Evolutionary conservation across 2,797 vertebrate genomes (phyloP).

Genomic region (Manis crassicaudata): DNA sequence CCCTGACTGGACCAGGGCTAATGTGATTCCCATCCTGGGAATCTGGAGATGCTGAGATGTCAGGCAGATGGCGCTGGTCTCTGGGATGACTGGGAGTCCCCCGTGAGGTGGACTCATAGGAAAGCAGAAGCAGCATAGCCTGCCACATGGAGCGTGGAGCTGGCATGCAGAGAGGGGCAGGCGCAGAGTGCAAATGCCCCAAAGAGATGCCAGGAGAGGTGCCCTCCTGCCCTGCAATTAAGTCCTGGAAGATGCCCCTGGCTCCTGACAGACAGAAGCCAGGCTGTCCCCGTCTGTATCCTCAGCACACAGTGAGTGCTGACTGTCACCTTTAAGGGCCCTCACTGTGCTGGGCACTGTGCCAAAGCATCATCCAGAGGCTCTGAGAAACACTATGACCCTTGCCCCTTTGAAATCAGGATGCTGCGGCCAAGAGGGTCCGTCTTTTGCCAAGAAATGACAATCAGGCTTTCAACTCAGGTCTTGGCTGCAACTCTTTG

Average conservation of each 20-base stretch:
- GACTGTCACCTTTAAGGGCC: not conserved
- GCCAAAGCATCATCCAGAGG: not conserved
- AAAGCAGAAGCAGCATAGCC: not conserved
- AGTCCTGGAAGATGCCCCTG: not conserved
- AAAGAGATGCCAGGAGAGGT: not conserved
- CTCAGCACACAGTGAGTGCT: not conserved
- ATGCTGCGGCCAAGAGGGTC: not conserved
- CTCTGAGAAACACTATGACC: fast-evolving
- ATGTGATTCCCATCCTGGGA: not conserved
- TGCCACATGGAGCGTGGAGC: fast-evolving
- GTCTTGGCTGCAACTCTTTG: fast-evolving
- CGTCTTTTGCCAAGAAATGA: not conserved
- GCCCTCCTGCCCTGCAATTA: no score
- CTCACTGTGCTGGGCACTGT: fast-evolving
- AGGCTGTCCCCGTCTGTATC: fast-evolving
- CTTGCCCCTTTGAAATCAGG: not conserved
- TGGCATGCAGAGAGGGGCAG: not conserved
- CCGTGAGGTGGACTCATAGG: not conserved
- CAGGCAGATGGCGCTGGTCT: fast-evolving
- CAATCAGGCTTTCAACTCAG: not conserved
- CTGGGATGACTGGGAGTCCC: not conserved
- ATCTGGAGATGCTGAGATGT: not conserved
- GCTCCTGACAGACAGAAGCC: not conserved
- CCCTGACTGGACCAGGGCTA: not conserved
- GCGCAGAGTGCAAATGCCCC: not conserved